phyloP scores from a whole-genome alignment of 2,113 vertebrate species.

The Oryctolagus cuniculus region mOryCun1.1 NC_091432.1:199355001-199355500 shows the following conservation, averaged over 20 bases:
- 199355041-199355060: slow-evolving; percentile 47
- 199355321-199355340: too few species aligned
- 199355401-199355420: too few species aligned
- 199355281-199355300: not conserved
- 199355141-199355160: not conserved
- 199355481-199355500: too few species aligned
- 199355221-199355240: slow-evolving; percentile 31
- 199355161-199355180: not conserved
- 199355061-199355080: not conserved
- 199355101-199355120: not conserved
- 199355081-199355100: not conserved
- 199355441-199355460: too few species aligned
- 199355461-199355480: too few species aligned
- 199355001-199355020: not conserved
- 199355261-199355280: not conserved
- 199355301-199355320: too few species aligned
- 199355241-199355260: not conserved
- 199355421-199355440: too few species aligned
- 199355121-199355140: not conserved
- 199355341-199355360: too few species aligned
- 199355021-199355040: not conserved
- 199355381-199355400: too few species aligned
- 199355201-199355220: not conserved
- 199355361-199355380: too few species aligned
- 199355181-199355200: not conserved